These are phyloP conservation scores for Napeogenes sylphis DNA, from an alignment of 2,888 invertebrate species.

Conservation along the genomic window DNA sequence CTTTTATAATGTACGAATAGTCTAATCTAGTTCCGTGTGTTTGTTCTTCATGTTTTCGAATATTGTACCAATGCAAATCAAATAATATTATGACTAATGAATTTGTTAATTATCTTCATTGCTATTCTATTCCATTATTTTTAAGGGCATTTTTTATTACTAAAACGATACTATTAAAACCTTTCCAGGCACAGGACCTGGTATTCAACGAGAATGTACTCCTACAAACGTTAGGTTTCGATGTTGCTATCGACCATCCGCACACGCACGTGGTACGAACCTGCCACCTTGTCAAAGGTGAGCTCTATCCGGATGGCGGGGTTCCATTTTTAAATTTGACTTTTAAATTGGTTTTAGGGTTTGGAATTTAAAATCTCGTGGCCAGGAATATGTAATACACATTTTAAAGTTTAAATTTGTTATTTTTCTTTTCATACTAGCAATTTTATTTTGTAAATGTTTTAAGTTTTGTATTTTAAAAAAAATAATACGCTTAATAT, in stretches of 20 bases:
- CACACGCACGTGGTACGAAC: constrained; percentile 98
- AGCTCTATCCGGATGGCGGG: constrained; percentile 39
- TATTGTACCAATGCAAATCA: too few species aligned
- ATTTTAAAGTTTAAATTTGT: background rate
- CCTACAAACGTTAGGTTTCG: constrained; percentile 98
- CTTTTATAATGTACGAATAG: too few species aligned
- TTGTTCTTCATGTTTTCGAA: too few species aligned
- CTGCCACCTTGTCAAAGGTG: constrained; percentile 97
- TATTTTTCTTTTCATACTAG: background rate
- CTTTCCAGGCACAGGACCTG: constrained; percentile 89
- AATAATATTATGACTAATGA: too few species aligned
- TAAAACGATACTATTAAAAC: constrained; percentile 2
- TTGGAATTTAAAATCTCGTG: background rate
- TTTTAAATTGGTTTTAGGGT: constrained; percentile 10
- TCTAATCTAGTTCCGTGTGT: too few species aligned
- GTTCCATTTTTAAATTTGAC: constrained; percentile 18
- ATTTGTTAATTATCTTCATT: too few species aligned
- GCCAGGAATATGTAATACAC: background rate
- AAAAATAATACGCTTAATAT: too few species aligned
- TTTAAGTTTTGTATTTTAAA: background rate
- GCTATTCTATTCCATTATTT: too few species aligned
- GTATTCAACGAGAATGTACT: constrained; percentile 98
- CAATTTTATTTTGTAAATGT: background rate
- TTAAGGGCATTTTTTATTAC: too few species aligned
- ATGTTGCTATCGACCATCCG: constrained; percentile 98